Conservation (phyloP, 1,140 invertebrate species). For the Pseudoatta argentina region DNA sequence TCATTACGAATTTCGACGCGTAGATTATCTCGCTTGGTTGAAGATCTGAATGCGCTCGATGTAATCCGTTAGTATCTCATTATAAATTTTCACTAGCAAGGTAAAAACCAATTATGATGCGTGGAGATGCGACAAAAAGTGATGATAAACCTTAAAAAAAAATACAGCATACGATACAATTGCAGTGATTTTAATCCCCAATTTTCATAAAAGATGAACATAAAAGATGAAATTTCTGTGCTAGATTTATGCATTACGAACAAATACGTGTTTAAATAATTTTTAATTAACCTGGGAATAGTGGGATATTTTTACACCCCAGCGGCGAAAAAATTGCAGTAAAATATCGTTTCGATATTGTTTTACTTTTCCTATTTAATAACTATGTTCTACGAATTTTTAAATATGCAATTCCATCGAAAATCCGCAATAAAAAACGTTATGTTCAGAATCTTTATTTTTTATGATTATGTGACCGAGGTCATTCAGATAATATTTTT, state of each 20-base stretch:
- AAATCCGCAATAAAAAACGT: too few species aligned
- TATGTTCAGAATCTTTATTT: too few species aligned
- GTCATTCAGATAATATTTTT: too few species aligned
- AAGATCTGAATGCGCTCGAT: slow-evolving; percentile 26
- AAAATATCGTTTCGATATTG: too few species aligned
- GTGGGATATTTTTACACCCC: too few species aligned
- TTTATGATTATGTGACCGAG: too few species aligned
- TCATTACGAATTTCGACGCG: slow-evolving; percentile 49
- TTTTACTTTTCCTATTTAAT: too few species aligned
- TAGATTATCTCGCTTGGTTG: slow-evolving; percentile 15
- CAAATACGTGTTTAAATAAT: not conserved
- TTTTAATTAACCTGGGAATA: not conserved
- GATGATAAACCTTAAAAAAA: slow-evolving; percentile 26
- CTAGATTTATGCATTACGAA: not conserved
- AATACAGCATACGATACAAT: not conserved
- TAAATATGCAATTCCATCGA: too few species aligned
- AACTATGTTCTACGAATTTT: too few species aligned
- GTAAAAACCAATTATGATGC: not conserved
- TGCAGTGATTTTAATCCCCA: not conserved
- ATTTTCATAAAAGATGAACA: not conserved
- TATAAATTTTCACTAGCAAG: slow-evolving; percentile 6
- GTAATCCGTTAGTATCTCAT: not conserved
- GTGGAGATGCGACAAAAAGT: not conserved
- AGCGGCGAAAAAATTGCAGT: too few species aligned
- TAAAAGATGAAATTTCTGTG: not conserved